Conservation (phyloP, 2,113 vertebrate species). For the Hystrix brachyura region DNA sequence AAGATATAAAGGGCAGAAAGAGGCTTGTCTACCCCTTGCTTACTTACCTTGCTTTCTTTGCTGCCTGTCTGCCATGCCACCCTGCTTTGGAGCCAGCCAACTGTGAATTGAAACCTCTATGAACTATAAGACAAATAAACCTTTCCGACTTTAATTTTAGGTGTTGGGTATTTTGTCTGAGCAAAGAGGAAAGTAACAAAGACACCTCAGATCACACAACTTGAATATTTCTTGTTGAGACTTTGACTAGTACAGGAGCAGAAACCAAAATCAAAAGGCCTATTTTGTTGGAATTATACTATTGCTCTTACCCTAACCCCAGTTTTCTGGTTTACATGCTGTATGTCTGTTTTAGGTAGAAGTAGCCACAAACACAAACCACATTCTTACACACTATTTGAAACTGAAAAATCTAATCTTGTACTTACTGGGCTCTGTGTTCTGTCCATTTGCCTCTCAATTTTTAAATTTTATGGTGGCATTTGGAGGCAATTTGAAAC, state of each 20-base stretch:
- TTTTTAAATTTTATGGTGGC: background rate
- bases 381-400: background rate
- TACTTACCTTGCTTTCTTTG: too few relatives aligned
- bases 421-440: background rate
- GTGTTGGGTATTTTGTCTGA: too few relatives aligned
- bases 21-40: too few relatives aligned
- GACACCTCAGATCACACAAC: background rate
- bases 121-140: too few relatives aligned
- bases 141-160: too few relatives aligned
- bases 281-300: background rate
- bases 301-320: accelerated
- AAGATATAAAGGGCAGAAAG: too few relatives aligned
- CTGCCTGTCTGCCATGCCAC: too few relatives aligned
- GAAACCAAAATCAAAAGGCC: background rate
- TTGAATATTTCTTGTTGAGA: background rate
- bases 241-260: background rate
- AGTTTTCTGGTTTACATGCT: background rate
- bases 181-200: too few relatives aligned
- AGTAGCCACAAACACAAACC: background rate
- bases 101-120: too few relatives aligned
- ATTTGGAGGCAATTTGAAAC: background rate
- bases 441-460: background rate
- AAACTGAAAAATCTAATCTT: background rate
- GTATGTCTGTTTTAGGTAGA: background rate
- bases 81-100: too few relatives aligned